Percentiles rank a stretch among this genome's conserved stretches.
phyloP scores from a whole-genome alignment of 1,140 invertebrate genomes.

The Meloidogyne floridensis region DNA sequence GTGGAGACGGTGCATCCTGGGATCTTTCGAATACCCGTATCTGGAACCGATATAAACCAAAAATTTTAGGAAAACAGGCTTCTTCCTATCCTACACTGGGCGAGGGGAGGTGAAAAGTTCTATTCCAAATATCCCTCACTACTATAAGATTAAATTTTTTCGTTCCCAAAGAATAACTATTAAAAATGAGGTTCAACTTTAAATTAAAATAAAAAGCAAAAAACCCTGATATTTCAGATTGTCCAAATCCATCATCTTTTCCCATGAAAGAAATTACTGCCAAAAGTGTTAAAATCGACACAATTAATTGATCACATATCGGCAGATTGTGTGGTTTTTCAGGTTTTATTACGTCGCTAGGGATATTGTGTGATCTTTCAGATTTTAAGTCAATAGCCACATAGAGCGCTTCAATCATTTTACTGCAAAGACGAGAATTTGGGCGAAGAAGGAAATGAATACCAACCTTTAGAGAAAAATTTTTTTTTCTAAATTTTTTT shows the following conservation, averaged over 20 bases:
- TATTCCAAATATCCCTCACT: too few species aligned
- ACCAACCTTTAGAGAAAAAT: constrained; percentile 28
- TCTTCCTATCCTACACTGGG: too few species aligned
- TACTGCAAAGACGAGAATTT: constrained; percentile 30
- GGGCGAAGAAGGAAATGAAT: constrained; percentile 34
- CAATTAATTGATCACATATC: constrained; percentile 34
- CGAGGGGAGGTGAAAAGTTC: too few species aligned
- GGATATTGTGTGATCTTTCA: constrained; percentile 5
- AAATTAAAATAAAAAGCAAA: neutral
- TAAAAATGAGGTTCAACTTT: neutral
- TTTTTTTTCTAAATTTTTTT: too few species aligned
- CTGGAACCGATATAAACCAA: neutral
- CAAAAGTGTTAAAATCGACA: constrained; percentile 27
- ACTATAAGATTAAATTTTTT: too few species aligned
- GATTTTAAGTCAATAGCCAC: constrained; percentile 20
- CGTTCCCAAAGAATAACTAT: too few species aligned
- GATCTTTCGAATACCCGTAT: too few species aligned
- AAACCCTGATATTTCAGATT: constrained; percentile 5
- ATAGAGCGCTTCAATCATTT: constrained; percentile 38
- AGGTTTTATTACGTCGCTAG: too few species aligned
- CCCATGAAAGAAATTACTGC: constrained; percentile 19
- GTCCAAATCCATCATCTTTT: constrained; percentile 9
- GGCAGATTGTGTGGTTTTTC: too few species aligned
- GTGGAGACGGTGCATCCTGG: too few species aligned
- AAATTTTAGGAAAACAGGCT: neutral